phyloP scores from a whole-genome alignment of 2,888 invertebrate species.

The Ochlodes sylvanus region DNA sequence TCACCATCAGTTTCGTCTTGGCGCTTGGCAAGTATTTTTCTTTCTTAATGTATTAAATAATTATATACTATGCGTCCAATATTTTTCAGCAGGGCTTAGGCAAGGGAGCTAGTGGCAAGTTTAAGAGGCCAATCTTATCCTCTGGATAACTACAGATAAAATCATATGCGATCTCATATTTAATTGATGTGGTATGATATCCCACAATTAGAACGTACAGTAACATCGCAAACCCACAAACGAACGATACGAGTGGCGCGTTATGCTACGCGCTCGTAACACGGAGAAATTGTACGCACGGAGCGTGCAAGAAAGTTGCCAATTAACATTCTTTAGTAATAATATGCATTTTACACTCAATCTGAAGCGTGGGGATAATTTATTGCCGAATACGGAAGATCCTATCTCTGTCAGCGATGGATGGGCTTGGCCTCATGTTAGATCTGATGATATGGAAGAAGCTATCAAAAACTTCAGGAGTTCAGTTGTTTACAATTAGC shows the following conservation, averaged over 20 bases:
- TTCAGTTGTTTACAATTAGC: no score
- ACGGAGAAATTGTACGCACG: conserved; percentile 24
- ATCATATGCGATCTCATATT: no score
- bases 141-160: no score
- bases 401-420: conserved; percentile 14
- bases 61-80: no score
- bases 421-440: neutral
- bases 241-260: neutral
- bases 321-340: conserved; percentile 24
- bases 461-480: neutral
- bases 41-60: no score
- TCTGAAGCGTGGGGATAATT: neutral
- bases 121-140: no score
- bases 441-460: conserved; percentile 6
- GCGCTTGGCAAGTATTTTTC: no score
- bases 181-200: no score
- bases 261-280: conserved; percentile 16
- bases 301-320: conserved; percentile 24
- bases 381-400: conserved; percentile 9
- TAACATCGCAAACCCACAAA: neutral
- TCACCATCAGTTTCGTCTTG: no score
- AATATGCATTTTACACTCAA: conserved; percentile 23
- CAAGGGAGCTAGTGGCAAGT: no score
- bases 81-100: no score
- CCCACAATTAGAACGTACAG: no score